phyloP scores from a whole-genome alignment of 2,113 vertebrate genomes.

The Sinocyclocheilus anshuiensis region DNA sequence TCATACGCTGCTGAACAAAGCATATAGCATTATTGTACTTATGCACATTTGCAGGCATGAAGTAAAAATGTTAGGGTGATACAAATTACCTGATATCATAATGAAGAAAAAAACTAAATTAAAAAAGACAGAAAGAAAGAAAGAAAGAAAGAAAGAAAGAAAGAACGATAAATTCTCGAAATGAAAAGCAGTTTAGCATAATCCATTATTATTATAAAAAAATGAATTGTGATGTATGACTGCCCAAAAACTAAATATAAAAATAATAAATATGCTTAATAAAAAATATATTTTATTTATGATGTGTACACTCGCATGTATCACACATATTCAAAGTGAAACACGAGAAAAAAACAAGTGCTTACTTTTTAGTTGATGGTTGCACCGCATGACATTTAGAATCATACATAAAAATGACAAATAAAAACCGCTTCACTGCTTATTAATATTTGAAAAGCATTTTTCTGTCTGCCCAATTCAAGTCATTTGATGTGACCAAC shows the following conservation, averaged over 20 bases:
- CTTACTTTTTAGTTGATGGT: neutral
- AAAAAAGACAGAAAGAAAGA: too few relatives aligned
- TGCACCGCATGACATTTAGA: neutral
- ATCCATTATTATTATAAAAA: neutral
- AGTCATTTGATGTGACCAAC: too few relatives aligned
- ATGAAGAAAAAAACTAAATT: too few relatives aligned
- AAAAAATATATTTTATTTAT: neutral
- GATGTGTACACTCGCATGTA: too few relatives aligned
- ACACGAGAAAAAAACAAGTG: neutral
- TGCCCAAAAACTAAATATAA: neutral
- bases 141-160: too few relatives aligned
- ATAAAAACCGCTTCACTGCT: neutral
- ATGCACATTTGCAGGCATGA: neutral
- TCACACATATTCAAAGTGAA: too few relatives aligned
- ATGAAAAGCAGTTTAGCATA: neutral
- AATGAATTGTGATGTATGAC: too few relatives aligned
- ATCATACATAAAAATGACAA: neutral
- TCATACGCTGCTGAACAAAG: neutral
- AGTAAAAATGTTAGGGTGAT: neutral
- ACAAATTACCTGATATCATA: neutral
- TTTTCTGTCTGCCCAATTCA: neutral
- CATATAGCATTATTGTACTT: neutral
- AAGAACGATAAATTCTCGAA: too few relatives aligned
- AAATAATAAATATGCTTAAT: neutral
- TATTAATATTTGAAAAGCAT: neutral